phyloP scores from a whole-genome alignment of 2,113 vertebrate genomes.

The Archilochus colubris region DNA sequence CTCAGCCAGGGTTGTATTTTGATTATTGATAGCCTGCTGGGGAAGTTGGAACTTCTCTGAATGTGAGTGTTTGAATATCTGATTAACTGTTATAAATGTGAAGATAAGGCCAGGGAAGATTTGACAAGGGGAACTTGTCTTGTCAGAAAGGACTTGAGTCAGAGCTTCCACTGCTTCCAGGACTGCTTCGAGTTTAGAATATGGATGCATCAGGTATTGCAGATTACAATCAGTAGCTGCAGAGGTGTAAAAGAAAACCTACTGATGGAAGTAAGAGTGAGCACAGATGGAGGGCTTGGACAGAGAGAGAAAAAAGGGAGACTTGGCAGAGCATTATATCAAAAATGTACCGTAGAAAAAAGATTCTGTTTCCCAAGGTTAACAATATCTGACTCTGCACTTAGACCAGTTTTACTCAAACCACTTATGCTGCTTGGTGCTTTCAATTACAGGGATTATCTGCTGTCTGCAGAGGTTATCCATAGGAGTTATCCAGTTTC shows the following conservation, averaged over 20 bases:
- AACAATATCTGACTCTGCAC: not conserved
- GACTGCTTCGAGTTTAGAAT: not conserved
- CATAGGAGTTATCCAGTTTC: not conserved
- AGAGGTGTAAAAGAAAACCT: not conserved
- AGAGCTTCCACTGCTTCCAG: not conserved
- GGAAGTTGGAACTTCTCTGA: not conserved
- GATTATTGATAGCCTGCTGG: conserved; percentile 35
- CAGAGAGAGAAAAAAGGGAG: not conserved
- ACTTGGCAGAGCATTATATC: not conserved
- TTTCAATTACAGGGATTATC: conserved; percentile 6
- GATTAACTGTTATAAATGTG: conserved; percentile 42
- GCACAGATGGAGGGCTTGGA: not conserved
- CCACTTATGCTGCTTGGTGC: not conserved
- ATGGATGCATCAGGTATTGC: not conserved
- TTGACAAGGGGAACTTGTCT: not conserved
- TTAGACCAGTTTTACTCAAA: not conserved
- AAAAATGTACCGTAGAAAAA: not conserved
- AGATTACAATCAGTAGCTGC: not conserved
- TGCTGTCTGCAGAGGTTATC: not conserved
- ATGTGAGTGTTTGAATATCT: not conserved
- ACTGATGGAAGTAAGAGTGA: fast-evolving
- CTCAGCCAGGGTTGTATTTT: not conserved
- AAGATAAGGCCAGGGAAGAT: not conserved
- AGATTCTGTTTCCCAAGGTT: not conserved
- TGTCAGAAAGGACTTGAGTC: not conserved